Evolutionary conservation across 2,888 invertebrate genomes (phyloP).

Genomic region (Ariolimax columbianus): DNA sequence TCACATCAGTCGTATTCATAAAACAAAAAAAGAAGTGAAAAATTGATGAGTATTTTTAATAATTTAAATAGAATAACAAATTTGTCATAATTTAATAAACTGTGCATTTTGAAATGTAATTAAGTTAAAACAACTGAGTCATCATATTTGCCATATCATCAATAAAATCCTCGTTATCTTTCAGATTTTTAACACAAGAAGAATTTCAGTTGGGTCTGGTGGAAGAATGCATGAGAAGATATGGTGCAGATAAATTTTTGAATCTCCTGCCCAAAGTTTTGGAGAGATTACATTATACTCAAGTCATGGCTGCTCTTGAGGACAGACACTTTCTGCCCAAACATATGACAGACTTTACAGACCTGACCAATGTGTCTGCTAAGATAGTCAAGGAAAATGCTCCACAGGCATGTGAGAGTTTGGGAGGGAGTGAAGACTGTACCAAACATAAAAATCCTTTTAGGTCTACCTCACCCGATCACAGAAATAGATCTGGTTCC

Average conservation of each 20-base stretch:
- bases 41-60: too few species aligned
- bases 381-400: neutral
- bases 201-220: conserved; percentile 35
- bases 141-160: neutral
- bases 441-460: conserved; percentile 9
- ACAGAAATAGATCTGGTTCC: conserved; percentile 13
- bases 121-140: too few species aligned
- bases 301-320: conserved; percentile 17
- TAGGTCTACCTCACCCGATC: conserved; percentile 15
- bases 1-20: too few species aligned
- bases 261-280: conserved; percentile 32
- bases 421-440: neutral
- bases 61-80: too few species aligned
- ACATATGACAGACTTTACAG: conserved; percentile 7
- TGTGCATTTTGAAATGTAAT: too few species aligned
- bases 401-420: neutral
- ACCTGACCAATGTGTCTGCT: neutral
- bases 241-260: conserved; percentile 39
- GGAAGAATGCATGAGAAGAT: conserved; percentile 41
- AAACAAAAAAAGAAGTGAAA: too few species aligned
- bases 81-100: too few species aligned
- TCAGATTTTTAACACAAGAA: conserved; percentile 32
- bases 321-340: conserved; percentile 13
- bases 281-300: conserved; percentile 11
- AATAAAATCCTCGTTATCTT: neutral